Conservation (phyloP, 2,888 invertebrate species). For the Ichneumoninae sp. region DNA sequence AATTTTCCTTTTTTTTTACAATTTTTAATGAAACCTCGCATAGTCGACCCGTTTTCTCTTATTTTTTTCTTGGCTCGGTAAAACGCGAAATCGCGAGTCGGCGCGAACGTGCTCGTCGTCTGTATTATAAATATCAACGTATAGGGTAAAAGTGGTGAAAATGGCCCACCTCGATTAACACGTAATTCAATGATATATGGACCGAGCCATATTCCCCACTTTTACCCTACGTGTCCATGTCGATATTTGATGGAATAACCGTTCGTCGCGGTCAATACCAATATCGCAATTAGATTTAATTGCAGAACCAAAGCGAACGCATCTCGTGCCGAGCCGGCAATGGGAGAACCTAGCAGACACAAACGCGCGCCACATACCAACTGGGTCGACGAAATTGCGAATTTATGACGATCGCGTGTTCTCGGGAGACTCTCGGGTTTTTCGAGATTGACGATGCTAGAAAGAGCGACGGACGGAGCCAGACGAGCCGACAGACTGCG, state of each 20-base stretch:
- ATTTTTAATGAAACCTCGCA: not conserved
- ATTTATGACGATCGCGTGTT: constrained; percentile 65
- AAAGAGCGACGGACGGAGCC: not conserved
- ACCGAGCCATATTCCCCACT: no score
- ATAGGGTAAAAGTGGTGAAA: no score
- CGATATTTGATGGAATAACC: constrained; percentile 20
- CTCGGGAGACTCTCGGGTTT: constrained; percentile 42
- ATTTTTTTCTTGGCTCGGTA: not conserved
- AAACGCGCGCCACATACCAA: constrained; percentile 74
- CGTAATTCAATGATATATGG: no score
- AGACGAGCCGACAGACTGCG: constrained; percentile 15
- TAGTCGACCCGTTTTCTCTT: constrained; percentile 42
- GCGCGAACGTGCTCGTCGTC: constrained; percentile 11
- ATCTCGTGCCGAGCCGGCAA: constrained; percentile 39
- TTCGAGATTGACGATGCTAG: constrained; percentile 40
- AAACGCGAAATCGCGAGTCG: constrained; percentile 31
- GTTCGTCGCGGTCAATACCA: constrained; percentile 61
- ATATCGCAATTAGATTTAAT: constrained; percentile 69
- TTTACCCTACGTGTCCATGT: not conserved
- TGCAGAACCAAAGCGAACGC: constrained; percentile 40
- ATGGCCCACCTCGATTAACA: no score
- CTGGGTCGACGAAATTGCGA: constrained; percentile 73
- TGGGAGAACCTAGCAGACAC: constrained; percentile 30
- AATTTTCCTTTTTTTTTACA: not conserved
- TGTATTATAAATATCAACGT: not conserved